Conservation (phyloP, 2,888 invertebrate genomes). For the Drosophila algonquin region DNA sequence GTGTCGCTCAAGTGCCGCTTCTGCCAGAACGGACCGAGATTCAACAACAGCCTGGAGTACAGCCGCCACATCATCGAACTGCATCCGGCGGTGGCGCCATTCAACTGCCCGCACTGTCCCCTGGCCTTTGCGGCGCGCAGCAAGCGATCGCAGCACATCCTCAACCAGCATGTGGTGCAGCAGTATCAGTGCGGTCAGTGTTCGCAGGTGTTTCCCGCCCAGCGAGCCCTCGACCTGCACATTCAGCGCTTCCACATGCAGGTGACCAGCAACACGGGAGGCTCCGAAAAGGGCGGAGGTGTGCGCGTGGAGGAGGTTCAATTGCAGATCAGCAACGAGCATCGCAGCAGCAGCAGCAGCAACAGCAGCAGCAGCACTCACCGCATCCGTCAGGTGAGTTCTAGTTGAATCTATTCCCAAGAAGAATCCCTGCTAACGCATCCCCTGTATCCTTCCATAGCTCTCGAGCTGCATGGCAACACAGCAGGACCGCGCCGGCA, state of each 20-base stretch:
- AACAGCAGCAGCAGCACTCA: conserved; percentile 15
- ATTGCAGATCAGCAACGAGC: conserved; percentile 54
- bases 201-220: conserved; percentile 75
- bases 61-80: conserved; percentile 80
- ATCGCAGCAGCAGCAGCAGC: conserved; percentile 27
- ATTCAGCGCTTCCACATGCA: conserved; percentile 77
- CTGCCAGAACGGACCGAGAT: conserved; percentile 81
- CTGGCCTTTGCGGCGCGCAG: conserved; percentile 69
- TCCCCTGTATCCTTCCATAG: conserved; percentile 43
- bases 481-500: conserved; percentile 49
- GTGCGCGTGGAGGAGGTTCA: conserved; percentile 75
- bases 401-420: conserved; percentile 2
- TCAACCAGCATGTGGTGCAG: conserved; percentile 70
- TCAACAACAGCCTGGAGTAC: conserved; percentile 77
- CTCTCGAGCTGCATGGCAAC: conserved; percentile 47
- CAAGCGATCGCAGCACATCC: conserved; percentile 78
- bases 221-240: conserved; percentile 77
- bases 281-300: conserved; percentile 1
- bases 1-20: conserved; percentile 76
- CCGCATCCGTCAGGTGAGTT: conserved; percentile 38
- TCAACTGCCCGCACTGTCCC: conserved; percentile 79
- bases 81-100: conserved; percentile 78
- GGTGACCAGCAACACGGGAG: conserved; percentile 2
- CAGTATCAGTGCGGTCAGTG: conserved; percentile 81
- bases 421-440: neutral